Base-by-base conservation (phyloP, 2,888 invertebrate species). In the Gerris lacustris region DNA sequence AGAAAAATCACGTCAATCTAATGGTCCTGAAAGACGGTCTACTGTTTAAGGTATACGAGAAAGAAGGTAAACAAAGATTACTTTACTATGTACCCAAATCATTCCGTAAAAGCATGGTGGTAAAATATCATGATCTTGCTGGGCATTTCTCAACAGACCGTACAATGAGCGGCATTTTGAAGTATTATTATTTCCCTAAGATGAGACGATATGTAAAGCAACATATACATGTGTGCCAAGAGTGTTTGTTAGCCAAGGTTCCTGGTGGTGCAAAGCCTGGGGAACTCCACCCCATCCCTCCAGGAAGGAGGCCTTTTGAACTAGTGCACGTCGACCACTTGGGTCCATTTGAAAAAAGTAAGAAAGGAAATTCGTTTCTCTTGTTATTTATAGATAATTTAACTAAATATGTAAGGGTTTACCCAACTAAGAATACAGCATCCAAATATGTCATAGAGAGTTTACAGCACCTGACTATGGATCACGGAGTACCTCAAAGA, bases 301-400 rank as follows among this genome's bases (percentile, higher is more conserved):
- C 44, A 6, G 68, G 68, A 5, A 47, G 5, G 2, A 68, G 17
- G 17, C 47, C 68, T 5, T 68, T 68, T 47, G 68, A 68, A 6
- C 4, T 17, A 2, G 5, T 68, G 2, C 68, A 68, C 6, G 31
- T 68, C 2, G 68, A 68, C 45, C 68, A 68, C 6, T 5, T 45
- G 5, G 68, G 68, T 5, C 68, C 68, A 6, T 9, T 68, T 6
- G 18, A 44, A n/a, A 5, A 17, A 15, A 69, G 64, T 6, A 6
- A 5, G 7, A 15, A 45, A 2, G 44, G 18, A 66, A 66, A 45
- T 31, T 44, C 44, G n/a, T 69, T 18, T 18, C 17, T 69, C 18
- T 66, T 69, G 9, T 63, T 9, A n/a, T 43, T 63, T n/a, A 15
- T 44, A 1, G 69, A 69, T 44, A 45, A 31, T 5, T 66, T 69